phyloP scores from a whole-genome alignment of 2,113 vertebrate species.

The Indri indri region DNA sequence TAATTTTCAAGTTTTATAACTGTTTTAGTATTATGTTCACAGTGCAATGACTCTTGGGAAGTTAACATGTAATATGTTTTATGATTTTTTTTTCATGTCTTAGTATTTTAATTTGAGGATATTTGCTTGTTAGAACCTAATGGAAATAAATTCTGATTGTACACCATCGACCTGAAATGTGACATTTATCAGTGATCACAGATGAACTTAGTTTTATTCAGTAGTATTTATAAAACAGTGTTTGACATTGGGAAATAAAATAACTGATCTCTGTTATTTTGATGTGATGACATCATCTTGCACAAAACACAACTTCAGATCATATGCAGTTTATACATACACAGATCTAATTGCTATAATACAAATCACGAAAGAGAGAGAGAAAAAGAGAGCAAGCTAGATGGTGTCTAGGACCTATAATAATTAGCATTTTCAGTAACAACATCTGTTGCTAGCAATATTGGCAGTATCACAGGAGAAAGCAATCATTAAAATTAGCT shows the following conservation, averaged over 20 bases:
- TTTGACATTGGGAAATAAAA: not conserved
- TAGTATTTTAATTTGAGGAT: not conserved
- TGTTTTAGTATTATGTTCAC: not conserved
- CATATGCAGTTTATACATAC: not conserved
- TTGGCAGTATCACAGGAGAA: conserved; percentile 57
- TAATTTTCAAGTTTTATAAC: not conserved
- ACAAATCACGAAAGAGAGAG: not conserved
- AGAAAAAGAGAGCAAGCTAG: not conserved
- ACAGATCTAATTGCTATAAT: conserved; percentile 43
- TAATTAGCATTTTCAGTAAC: conserved; percentile 69
- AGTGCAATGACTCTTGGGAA: not conserved
- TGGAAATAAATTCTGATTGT: conserved; percentile 3
- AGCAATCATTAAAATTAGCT: conserved; percentile 68
- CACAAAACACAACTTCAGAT: conserved; percentile 20
- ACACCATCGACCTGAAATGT: not conserved
- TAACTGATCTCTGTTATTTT: not conserved
- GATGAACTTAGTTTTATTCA: conserved; percentile 24
- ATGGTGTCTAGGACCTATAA: conserved; percentile 35
- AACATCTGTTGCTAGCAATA: conserved; percentile 66
- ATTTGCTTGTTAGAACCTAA: not conserved
- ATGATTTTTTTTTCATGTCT: not conserved
- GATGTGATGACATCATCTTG: not conserved
- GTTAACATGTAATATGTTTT: not conserved
- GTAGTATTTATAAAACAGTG: not conserved
- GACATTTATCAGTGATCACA: not conserved